Evolutionary conservation across 2,888 invertebrate species (phyloP), one percentile per base, ranked within the genome.

Genomic region (Azorinus chamasolen): DNA sequence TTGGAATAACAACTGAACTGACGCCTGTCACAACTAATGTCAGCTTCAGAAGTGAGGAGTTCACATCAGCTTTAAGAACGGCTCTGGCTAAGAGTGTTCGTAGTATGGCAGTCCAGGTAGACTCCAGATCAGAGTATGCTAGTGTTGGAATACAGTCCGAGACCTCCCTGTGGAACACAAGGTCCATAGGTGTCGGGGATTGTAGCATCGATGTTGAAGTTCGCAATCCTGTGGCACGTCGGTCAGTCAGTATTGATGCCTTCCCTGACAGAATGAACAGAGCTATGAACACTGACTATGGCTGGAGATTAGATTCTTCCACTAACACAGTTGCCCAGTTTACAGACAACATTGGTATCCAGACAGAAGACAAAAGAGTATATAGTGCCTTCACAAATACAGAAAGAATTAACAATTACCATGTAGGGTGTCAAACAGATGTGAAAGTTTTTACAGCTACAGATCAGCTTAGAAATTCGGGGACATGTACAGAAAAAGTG

Each of bases 1-100:
- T 92, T 18, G 92, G 91, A 5, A 87, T 93, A 6, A 91, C 90
- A 64, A 91, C 90, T 27, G 91, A 91, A 68, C 87, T 85, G 10
- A 84, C 83, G 46, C 80, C 83, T 32, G 66, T 87, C 14, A 74
- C 85, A 5, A 86, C 88, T 8, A 83, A 87, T 25, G 75, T 90
- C 46, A 88, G 84, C 61, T 88, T 90, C 61, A 89, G 83, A 64
- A 88, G 89, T 72, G 89, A 90, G 72, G 88, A 90, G 58, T 86
- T 90, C 53, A 87, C 88, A 51, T 80, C 83, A 55, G 89, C 89
- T 46, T 58, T 90, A 41, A 73, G 81, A 62, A 87, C 86, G 77
- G 89, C 89, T 51, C 82, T 92, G n/a, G 89, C 89, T 61, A 89
- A 88, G 76, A 87, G 78, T 76, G 90, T 92, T 6, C 86, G 87